Evolutionary conservation across 1,140 invertebrate species (phyloP).

Genomic region (Nephotettix cincticeps): DNA sequence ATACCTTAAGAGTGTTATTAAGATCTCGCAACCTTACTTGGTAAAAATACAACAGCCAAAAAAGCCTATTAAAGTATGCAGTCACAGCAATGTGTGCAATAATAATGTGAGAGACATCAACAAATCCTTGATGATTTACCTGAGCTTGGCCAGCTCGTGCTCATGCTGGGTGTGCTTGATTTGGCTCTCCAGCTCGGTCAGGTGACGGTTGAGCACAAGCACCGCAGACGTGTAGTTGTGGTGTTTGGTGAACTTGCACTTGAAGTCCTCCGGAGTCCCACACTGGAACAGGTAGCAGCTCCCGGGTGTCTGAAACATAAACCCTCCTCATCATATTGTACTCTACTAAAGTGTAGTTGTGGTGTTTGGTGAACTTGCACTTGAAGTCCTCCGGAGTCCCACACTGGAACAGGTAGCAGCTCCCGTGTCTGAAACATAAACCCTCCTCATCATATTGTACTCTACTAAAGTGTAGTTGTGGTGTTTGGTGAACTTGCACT

Average conservation of each 20-base stretch:
- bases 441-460: no score
- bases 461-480: conserved; percentile 87
- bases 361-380: conserved; percentile 88
- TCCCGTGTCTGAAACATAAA: conserved; percentile 63
- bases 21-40: no score
- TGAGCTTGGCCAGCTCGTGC: conserved; percentile 72
- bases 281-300: conserved; percentile 93
- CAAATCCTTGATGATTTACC: no score
- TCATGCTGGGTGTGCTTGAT: conserved; percentile 75
- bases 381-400: conserved; percentile 84
- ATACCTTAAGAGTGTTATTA: no score
- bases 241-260: conserved; percentile 89
- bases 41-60: no score
- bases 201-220: conserved; percentile 58
- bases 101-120: no score
- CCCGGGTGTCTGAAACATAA: conserved; percentile 65
- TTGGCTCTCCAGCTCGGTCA: conserved; percentile 59
- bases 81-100: no score
- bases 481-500: conserved; percentile 89
- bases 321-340: no score
- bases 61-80: no score
- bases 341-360: conserved; percentile 89
- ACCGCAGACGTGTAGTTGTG: conserved; percentile 87
- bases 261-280: conserved; percentile 82
- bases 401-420: conserved; percentile 91